These are phyloP conservation scores for Rhinichthys osculus DNA, from an alignment of 2,797 vertebrate genomes.

Conservation along the genomic window DNA sequence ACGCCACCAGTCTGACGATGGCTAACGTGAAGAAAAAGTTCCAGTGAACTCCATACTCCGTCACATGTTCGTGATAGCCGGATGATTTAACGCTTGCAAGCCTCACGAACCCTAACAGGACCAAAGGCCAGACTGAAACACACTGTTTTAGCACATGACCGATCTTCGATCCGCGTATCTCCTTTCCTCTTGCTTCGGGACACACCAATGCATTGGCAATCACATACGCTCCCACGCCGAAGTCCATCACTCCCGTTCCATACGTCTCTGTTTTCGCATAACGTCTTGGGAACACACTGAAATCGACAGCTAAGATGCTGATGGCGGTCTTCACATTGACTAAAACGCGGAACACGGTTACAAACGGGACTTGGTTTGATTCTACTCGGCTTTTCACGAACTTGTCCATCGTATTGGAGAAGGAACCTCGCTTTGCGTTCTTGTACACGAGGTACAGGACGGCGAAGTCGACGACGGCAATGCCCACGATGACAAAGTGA, in stretches of 20 bases:
- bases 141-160: slow-evolving; percentile 78
- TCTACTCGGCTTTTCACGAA: slow-evolving; percentile 80
- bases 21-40: slow-evolving; percentile 97
- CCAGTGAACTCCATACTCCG: slow-evolving; percentile 96
- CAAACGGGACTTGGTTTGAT: slow-evolving; percentile 81
- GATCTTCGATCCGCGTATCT: slow-evolving; percentile 67
- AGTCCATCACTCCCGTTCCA: slow-evolving; percentile 95
- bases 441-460: slow-evolving; percentile 76
- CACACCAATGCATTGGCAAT: slow-evolving; percentile 91
- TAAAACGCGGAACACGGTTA: slow-evolving; percentile 87
- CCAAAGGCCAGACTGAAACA: slow-evolving; percentile 84
- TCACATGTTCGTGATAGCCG: slow-evolving; percentile 90
- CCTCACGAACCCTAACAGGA: slow-evolving; percentile 85
- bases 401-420: slow-evolving; percentile 65
- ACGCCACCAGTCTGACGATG: slow-evolving; percentile 83
- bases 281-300: slow-evolving; percentile 88
- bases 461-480: slow-evolving; percentile 66
- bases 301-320: slow-evolving; percentile 95
- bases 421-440: slow-evolving; percentile 60
- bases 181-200: slow-evolving; percentile 86
- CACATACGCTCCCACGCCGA: slow-evolving; percentile 90
- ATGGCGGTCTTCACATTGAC: slow-evolving; percentile 88
- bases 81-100: slow-evolving; percentile 85
- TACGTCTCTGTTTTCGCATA: slow-evolving; percentile 95
- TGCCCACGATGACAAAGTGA: slow-evolving; percentile 67